A percentile compares a stretch with the other conserved stretches of the same genome.
Conservation (phyloP, 2,888 invertebrate species). For the Herminia tarsipennalis region DNA sequence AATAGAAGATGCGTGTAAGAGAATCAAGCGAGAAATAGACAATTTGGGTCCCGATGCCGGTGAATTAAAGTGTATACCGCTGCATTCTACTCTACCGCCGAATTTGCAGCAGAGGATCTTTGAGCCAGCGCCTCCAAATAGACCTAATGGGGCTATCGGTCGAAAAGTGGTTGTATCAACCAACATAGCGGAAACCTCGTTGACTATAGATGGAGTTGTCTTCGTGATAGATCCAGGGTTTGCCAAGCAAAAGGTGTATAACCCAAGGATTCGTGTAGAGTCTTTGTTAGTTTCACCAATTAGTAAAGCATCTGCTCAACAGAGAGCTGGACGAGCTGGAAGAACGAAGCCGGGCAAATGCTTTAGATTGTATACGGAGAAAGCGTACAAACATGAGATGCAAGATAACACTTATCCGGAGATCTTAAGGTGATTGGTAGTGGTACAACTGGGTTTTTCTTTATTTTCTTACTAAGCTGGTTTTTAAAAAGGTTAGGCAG, state of each 20-base stretch:
- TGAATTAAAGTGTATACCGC: constrained; percentile 98
- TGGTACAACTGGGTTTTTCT: constrained; percentile 29
- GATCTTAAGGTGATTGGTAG: constrained; percentile 86
- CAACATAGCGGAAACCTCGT: constrained; percentile 99
- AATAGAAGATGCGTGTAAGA: constrained; percentile 99
- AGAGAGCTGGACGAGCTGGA: constrained; percentile 98
- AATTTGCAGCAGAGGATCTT: constrained; percentile 98
- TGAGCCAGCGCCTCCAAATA: constrained; percentile 97
- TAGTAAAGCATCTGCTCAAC: constrained; percentile 99
- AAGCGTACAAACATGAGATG: constrained; percentile 97
- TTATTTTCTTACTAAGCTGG: neutral
- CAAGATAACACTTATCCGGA: constrained; percentile 99
- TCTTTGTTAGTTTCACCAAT: constrained; percentile 99
- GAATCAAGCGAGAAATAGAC: constrained; percentile 97
- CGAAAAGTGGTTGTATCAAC: constrained; percentile 98
- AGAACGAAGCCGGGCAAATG: constrained; percentile 99
- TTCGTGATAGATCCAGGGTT: constrained; percentile 99
- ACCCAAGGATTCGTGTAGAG: constrained; percentile 95
- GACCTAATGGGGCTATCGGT: constrained; percentile 95
- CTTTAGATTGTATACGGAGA: constrained; percentile 97
- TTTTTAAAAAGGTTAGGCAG: neutral
- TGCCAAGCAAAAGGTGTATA: constrained; percentile 98
- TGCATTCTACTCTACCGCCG: constrained; percentile 99
- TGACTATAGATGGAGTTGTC: constrained; percentile 99
- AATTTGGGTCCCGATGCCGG: constrained; percentile 98